These are phyloP conservation scores for Passerina amoena DNA, from an alignment of 2,113 vertebrate species.

Conservation along the genomic window DNA sequence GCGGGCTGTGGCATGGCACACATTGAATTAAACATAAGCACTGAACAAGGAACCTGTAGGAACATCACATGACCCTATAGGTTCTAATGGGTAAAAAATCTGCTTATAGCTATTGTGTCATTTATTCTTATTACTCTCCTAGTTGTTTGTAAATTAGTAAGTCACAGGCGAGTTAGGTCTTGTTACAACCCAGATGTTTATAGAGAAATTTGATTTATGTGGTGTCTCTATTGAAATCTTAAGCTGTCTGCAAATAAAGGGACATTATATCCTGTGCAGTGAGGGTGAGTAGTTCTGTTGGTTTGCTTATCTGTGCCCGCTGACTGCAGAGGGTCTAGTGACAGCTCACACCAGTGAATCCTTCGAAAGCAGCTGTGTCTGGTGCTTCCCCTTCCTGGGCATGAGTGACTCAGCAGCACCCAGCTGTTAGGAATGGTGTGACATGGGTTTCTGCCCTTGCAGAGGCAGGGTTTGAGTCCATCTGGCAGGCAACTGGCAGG, in stretches of 20 bases:
- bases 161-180: background rate
- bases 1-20: background rate
- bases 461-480: background rate
- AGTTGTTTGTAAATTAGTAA: background rate
- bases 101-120: background rate
- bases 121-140: background rate
- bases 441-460: background rate
- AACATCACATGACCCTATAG: rapidly evolving
- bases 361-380: background rate
- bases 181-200: background rate
- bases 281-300: background rate
- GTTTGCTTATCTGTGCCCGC: rapidly evolving
- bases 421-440: rapidly evolving
- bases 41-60: background rate
- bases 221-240: background rate
- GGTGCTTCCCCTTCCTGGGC: background rate
- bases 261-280: rapidly evolving
- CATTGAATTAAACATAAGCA: background rate
- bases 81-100: background rate
- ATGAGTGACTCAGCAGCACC: background rate
- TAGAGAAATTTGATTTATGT: background rate
- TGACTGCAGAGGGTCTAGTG: background rate
- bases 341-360: rapidly evolving
- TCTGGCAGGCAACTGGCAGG: background rate
- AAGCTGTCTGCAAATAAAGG: background rate